phyloP scores from a whole-genome alignment of 2,888 invertebrate genomes.

The Thereva nobilitata region DNA sequence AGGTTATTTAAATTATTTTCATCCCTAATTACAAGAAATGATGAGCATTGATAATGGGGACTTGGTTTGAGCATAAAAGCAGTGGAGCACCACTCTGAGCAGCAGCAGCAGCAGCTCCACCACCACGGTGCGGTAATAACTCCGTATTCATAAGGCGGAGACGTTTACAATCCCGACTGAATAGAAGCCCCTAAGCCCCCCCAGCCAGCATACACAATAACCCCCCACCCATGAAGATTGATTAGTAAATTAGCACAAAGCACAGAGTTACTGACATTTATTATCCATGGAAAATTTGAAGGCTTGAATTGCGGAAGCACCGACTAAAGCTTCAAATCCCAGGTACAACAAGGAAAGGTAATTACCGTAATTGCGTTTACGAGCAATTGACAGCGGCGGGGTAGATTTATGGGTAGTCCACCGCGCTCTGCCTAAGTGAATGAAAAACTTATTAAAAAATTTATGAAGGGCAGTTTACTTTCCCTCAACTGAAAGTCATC shows the following conservation, averaged over 20 bases:
- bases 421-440: conserved; percentile 3
- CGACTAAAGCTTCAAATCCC: background rate
- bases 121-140: conserved; percentile 9
- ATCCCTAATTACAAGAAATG: conserved; percentile 26
- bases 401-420: conserved; percentile 15
- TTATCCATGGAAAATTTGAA: conserved; percentile 22
- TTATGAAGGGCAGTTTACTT: conserved; percentile 1
- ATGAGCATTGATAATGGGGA: conserved; percentile 12
- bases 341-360: conserved; percentile 22
- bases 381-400: conserved; percentile 14
- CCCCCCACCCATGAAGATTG: background rate
- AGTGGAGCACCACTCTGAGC: too few relatives aligned
- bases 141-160: conserved; percentile 8
- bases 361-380: conserved; percentile 22
- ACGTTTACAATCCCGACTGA: conserved; percentile 10
- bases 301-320: conserved; percentile 8
- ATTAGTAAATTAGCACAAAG: conserved; percentile 21
- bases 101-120: too few relatives aligned
- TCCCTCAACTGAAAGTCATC: background rate
- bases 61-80: too few relatives aligned
- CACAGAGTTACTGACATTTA: conserved; percentile 28
- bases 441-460: conserved; percentile 28
- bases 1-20: conserved; percentile 21
- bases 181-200: conserved; percentile 2
- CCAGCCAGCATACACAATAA: too few relatives aligned